Conservation (phyloP, 2,113 vertebrate genomes). For the Pangasianodon gigas region DNA sequence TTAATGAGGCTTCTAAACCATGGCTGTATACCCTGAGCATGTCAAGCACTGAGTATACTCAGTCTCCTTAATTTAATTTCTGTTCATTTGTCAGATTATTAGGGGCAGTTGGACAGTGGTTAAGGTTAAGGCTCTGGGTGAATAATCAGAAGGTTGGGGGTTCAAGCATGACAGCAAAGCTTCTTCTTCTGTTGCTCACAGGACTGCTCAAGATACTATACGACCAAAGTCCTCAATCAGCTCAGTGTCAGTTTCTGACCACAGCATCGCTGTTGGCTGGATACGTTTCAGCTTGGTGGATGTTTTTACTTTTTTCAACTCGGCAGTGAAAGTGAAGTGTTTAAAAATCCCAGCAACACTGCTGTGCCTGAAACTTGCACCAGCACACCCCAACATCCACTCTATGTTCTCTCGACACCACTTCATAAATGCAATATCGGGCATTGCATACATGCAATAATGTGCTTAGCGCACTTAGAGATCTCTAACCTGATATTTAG, state of each 20-base stretch:
- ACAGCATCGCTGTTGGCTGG: no score
- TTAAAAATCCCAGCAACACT: no score
- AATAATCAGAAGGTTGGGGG: background rate
- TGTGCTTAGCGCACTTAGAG: background rate
- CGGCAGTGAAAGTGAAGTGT: no score
- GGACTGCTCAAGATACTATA: no score
- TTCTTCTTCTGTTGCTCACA: no score
- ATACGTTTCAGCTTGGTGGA: no score
- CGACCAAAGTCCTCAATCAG: no score
- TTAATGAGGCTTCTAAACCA: slow-evolving; percentile 30
- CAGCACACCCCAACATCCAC: background rate
- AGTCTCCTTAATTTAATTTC: background rate
- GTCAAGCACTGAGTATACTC: background rate
- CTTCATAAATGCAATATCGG: background rate
- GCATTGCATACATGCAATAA: background rate
- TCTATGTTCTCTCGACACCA: background rate
- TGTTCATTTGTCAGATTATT: background rate
- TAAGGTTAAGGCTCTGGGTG: background rate
- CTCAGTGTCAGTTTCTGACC: no score
- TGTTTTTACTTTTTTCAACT: no score
- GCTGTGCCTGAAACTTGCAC: no score
- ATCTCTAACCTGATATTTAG: background rate
- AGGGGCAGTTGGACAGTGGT: background rate
- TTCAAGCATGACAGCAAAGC: background rate
- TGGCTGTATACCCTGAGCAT: background rate